These are phyloP conservation scores for Vannuccia rotundouncinata DNA, from an alignment of 2,888 invertebrate genomes.

Conservation along the genomic window DNA sequence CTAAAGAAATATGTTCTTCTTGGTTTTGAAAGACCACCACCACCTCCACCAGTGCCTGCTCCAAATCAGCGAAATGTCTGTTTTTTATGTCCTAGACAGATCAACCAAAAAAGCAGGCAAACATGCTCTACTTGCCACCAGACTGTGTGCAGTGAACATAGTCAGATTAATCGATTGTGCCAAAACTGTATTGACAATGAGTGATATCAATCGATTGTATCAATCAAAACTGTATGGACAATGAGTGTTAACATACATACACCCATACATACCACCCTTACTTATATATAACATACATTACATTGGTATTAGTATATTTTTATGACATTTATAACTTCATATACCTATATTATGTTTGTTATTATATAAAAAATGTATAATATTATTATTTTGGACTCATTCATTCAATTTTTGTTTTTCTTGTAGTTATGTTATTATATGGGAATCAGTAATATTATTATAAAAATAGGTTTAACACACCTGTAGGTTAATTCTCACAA, in stretches of 20 bases:
- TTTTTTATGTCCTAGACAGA: conserved; percentile 4
- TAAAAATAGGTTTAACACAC: background rate
- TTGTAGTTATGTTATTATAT: background rate
- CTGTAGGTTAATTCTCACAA: background rate
- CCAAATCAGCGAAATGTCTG: background rate
- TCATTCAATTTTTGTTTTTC: too few species aligned
- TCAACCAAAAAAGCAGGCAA: conserved; percentile 7
- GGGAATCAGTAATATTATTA: background rate
- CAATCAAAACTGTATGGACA: too few species aligned
- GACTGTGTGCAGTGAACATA: background rate
- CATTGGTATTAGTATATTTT: too few species aligned
- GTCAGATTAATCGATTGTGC: background rate
- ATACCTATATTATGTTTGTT: too few species aligned
- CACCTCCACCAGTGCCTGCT: background rate
- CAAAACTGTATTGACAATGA: too few species aligned
- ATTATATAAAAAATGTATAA: too few species aligned
- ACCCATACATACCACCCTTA: too few species aligned
- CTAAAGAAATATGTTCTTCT: conserved; percentile 18
- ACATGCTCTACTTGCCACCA: conserved; percentile 14
- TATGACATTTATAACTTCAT: too few species aligned
- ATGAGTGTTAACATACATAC: too few species aligned
- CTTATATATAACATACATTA: too few species aligned
- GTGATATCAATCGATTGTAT: too few species aligned
- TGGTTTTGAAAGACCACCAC: conserved; percentile 4
- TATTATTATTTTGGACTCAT: too few species aligned